Evolutionary conservation across 2,888 invertebrate genomes (phyloP), one percentile per base, ranked within the genome.

Genomic region (Hirtodrosophila trivittata): DNA sequence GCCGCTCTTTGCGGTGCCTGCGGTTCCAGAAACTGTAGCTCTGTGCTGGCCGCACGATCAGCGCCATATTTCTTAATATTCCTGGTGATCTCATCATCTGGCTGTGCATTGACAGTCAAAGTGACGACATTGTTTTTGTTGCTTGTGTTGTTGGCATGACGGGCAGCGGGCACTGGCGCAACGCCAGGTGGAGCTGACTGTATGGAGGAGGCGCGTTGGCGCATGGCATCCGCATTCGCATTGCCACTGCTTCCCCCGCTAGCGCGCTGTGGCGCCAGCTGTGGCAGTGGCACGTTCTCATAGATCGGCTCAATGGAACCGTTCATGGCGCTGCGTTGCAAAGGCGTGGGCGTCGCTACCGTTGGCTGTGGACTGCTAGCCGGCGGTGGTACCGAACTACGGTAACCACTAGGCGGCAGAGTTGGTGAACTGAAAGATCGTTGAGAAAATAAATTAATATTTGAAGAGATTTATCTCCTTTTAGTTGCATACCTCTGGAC

Each of bases 261-360:
- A 3, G 85, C 76, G 3, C 89, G 82, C 25, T 89, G 70, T 10
- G 75, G 75, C 32, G 85, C 76, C 3, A 88, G 82, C 25, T 89
- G 70, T 10, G 75, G 75, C 32, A 60, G 86, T 0, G 95, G 95
- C 5, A 96, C 94, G 88, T 96, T 96, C 85, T 96, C 95, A 88
- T 96, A 96, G 66, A 96, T 96, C 0, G 96, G 96, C 86, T 96
- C 96, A 9, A 93, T 94, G 66, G 68, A 94, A 91, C 73, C 93
- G 68, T 82, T 93, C 90, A 89, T 87, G 1, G 86, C 80, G 43
- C 87, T 92, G 13, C 91, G 86, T 87, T 92, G 90, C 26, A 89
- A 25, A 0, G 86, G 77, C 78, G 91, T 73, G 3, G 80, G 74
- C 2, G 83, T 74, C 18, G 52, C 62, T 32, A 13, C 66, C 30